Evolutionary conservation across 2,888 invertebrate genomes (phyloP), one percentile per base, ranked within the genome.

Genomic region (Pyralis farinalis): DNA sequence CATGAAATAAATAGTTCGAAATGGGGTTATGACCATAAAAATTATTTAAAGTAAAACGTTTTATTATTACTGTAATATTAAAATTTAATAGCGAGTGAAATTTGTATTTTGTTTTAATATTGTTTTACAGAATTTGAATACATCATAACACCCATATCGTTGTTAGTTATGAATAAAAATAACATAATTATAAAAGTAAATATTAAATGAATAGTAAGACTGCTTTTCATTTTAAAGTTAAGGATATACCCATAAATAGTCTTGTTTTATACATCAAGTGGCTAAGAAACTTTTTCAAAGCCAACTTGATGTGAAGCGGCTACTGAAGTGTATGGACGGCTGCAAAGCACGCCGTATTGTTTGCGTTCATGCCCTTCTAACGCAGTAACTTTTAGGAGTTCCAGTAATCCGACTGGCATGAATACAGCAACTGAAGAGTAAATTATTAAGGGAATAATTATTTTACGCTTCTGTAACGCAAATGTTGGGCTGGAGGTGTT

Each of bases 101-200:
- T 82, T 84, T 85, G 85, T 86, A 83, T 83, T 83, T 86, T 81
- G 79, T 87, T 87, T 87, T 83, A 84, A 84, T 71, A 70, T 81
- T 85, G 85, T 87, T 87, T 87, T 86, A 86, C 82, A 81, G 87
- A 83, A 84, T 85, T 86, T 85, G 80, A 86, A 80, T 84, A 84
- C 82, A 85, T 87, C 81, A 80, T 88, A 88, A 88, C 88, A 86
- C 86, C 82, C 88, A 87, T 88, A 88, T 88, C 88, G 88, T 88
- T 88, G 87, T 88, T 88, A 88, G 88, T 88, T 87, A 88, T 86
- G 88, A 87, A 88, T 87, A 85, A 84, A 16, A 87, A 87, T 88
- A 88, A 88, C 88, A 86, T 86, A 84, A 86, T 88, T 87, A 88
- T 88, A 86, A 88, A 87, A 87, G 86, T 88, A 88, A 87, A 87